Evolutionary conservation across 2,888 invertebrate species (phyloP).

Genomic region (Eueremaeus valkanovi): DNA sequence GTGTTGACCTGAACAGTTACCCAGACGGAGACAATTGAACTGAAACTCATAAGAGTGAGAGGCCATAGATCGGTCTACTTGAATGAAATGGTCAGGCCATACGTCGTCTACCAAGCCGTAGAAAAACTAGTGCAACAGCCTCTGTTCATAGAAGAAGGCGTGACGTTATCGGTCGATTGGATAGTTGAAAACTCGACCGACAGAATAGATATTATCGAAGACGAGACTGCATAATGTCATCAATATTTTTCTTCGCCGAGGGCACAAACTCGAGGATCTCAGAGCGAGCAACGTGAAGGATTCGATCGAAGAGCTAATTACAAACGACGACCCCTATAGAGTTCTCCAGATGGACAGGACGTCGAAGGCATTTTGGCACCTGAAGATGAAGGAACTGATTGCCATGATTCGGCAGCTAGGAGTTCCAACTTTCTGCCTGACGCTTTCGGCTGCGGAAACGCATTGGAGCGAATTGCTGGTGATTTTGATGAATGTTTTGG

Average conservation of each 20-base stretch:
- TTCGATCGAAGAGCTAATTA: not conserved
- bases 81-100: not conserved
- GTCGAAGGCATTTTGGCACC: constrained; percentile 47
- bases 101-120: not conserved
- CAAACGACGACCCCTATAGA: not conserved
- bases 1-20: no score
- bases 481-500: constrained; percentile 44
- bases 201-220: not conserved
- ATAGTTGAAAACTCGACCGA: not conserved
- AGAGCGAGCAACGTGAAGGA: not conserved
- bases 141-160: not conserved
- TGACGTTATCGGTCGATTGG: not conserved
- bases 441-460: constrained; percentile 47
- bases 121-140: not conserved
- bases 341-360: constrained; percentile 37
- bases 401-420: constrained; percentile 48
- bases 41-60: not conserved
- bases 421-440: constrained; percentile 47
- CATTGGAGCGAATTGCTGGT: constrained; percentile 47
- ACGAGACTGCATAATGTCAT: not conserved
- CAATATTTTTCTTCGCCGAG: not conserved
- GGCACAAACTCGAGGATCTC: not conserved
- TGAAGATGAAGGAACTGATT: constrained; percentile 45
- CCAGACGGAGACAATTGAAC: constrained; percentile 4
- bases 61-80: not conserved